Conservation (phyloP, 2,797 vertebrate genomes). For the Malacoctenus gilli region DNA sequence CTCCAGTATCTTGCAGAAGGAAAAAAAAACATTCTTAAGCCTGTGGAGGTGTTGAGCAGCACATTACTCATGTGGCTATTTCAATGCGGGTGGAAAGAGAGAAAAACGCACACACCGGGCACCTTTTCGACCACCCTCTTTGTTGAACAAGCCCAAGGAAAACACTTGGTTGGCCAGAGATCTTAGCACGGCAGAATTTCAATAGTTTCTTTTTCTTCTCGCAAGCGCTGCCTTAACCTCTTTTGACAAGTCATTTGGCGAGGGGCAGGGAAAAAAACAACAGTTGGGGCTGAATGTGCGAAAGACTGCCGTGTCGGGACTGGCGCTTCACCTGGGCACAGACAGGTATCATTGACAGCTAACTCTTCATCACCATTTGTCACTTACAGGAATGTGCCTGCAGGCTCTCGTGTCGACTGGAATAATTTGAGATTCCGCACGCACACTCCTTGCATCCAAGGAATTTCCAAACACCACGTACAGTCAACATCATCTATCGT, state of each 20-base stretch:
- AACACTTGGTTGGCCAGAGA: constrained; percentile 36
- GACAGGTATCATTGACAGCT: constrained; percentile 38
- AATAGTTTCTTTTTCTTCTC: constrained; percentile 25
- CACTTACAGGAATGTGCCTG: constrained; percentile 44
- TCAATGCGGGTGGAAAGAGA: constrained; percentile 48
- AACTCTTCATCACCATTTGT: constrained; percentile 35
- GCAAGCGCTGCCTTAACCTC: constrained; percentile 19
- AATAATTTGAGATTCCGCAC: constrained; percentile 15
- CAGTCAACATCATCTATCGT: constrained; percentile 31
- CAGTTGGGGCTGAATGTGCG: constrained; percentile 16
- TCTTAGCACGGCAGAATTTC: constrained; percentile 32
- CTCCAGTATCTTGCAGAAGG: constrained; percentile 53
- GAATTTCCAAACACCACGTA: constrained; percentile 45
- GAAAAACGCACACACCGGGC: constrained; percentile 25
- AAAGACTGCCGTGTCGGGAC: constrained; percentile 38
- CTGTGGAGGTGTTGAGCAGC: constrained; percentile 68
- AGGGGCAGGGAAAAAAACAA: constrained; percentile 17
- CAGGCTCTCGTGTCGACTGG: constrained; percentile 35
- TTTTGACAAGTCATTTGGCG: constrained; percentile 40
- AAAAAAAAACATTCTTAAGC: constrained; percentile 54
- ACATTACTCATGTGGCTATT: constrained; percentile 70
- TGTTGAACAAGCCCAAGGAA: constrained; percentile 43
- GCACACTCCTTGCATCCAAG: constrained; percentile 34
- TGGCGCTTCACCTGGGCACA: constrained; percentile 40
- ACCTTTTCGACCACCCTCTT: constrained; percentile 46